Evolutionary conservation across 1,140 invertebrate species (phyloP).

Genomic region (Akabosia matsudoensis): DNA sequence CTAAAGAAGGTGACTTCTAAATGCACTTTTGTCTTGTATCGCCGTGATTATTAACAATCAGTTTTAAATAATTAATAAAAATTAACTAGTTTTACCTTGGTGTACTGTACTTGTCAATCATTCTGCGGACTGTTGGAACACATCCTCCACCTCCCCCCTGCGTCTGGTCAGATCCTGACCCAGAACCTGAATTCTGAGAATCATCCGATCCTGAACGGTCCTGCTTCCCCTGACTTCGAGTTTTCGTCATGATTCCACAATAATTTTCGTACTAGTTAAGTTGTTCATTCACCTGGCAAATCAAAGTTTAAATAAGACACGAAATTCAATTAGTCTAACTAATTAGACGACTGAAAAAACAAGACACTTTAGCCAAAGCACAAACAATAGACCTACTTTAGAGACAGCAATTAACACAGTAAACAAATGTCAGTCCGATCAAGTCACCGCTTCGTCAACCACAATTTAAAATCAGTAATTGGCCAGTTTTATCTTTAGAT

Average conservation of each 20-base stretch:
- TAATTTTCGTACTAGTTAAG: too few relatives aligned
- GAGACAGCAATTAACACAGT: too few relatives aligned
- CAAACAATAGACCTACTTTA: too few relatives aligned
- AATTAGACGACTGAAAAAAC: too few relatives aligned
- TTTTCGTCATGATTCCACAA: not conserved
- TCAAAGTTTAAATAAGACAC: not conserved
- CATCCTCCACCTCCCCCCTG: not conserved
- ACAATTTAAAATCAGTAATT: too few relatives aligned
- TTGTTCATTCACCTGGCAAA: too few relatives aligned
- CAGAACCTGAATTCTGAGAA: not conserved
- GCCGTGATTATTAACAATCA: not conserved
- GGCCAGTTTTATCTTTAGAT: too few relatives aligned
- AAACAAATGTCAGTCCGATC: too few relatives aligned
- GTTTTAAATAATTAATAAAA: not conserved
- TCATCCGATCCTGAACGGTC: not conserved
- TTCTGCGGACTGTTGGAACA: not conserved
- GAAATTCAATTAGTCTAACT: too few relatives aligned
- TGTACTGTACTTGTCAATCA: not conserved
- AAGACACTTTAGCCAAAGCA: too few relatives aligned
- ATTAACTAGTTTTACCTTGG: not conserved
- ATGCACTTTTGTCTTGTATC: not conserved
- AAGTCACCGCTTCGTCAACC: too few relatives aligned
- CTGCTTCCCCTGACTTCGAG: not conserved
- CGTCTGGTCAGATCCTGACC: conserved; percentile 15
- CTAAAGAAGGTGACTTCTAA: too few relatives aligned